phyloP scores from a whole-genome alignment of 2,797 vertebrate genomes.

The Rhodeus uyekii region DNA sequence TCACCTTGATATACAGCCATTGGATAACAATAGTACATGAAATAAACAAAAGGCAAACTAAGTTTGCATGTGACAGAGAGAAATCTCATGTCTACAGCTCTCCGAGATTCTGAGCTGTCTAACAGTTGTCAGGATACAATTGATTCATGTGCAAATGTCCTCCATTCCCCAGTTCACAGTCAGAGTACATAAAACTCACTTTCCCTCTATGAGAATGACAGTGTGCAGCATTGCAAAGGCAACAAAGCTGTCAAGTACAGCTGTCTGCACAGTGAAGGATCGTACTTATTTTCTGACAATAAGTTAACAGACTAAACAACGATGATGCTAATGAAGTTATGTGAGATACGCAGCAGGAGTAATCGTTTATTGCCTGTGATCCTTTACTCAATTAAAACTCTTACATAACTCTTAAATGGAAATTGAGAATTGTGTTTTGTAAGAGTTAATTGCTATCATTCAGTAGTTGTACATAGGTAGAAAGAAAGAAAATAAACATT shows the following conservation, averaged over 20 bases:
- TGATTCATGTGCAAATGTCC: constrained; percentile 98
- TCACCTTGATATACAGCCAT: constrained; percentile 77
- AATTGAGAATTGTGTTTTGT: neutral
- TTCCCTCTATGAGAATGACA: constrained; percentile 90
- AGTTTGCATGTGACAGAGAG: constrained; percentile 71
- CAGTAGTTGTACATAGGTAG: too few relatives aligned
- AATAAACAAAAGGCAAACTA: constrained; percentile 65
- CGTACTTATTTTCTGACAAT: constrained; percentile 85
- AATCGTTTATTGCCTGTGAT: constrained; percentile 44
- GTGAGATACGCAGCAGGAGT: constrained; percentile 44
- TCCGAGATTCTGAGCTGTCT: constrained; percentile 84
- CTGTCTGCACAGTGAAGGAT: constrained; percentile 91
- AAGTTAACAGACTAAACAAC: constrained; percentile 76
- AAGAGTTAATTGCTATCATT: neutral
- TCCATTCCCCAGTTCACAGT: constrained; percentile 88
- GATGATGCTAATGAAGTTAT: constrained; percentile 49
- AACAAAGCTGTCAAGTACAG: constrained; percentile 98
- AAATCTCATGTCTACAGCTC: constrained; percentile 72
- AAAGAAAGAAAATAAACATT: too few relatives aligned
- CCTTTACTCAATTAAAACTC: constrained; percentile 31
- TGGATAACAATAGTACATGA: constrained; percentile 66
- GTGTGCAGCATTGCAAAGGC: constrained; percentile 90
- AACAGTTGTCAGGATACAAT: constrained; percentile 85
- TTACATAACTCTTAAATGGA: constrained; percentile 16
- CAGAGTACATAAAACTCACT: constrained; percentile 90